phyloP scores from a whole-genome alignment of 2,888 invertebrate species.

The Sminthurinus aureus region DNA sequence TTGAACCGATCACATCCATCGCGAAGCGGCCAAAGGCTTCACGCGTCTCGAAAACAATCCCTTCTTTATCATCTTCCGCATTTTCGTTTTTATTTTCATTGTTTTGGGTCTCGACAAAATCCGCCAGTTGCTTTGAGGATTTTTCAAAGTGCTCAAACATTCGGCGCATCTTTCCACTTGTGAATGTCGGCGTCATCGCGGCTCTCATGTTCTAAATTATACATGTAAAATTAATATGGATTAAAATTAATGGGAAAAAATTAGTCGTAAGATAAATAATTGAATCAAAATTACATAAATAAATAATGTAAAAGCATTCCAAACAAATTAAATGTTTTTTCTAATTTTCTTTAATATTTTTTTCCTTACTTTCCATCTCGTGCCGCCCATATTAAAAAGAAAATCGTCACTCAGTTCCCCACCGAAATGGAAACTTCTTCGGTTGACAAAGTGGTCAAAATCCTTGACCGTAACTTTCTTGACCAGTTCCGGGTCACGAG shows the following conservation, averaged over 20 bases:
- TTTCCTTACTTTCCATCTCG: background rate
- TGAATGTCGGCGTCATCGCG: constrained; percentile 53
- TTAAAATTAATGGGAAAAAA: no score
- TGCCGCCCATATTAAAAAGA: constrained; percentile 45
- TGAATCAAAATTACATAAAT: no score
- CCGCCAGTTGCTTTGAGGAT: constrained; percentile 35
- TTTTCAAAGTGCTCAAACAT: constrained; percentile 53
- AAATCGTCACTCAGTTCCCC: constrained; percentile 42
- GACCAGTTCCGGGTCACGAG: constrained; percentile 52
- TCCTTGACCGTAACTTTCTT: constrained; percentile 55
- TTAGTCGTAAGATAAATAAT: no score
- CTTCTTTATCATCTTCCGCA: background rate
- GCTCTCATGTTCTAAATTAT: background rate
- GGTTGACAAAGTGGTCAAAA: constrained; percentile 50
- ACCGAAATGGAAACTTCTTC: constrained; percentile 32
- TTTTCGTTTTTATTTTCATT: no score
- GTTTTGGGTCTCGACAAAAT: background rate
- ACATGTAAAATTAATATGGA: no score
- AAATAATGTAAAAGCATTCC: background rate
- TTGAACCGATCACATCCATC: constrained; percentile 62
- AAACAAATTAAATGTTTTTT: no score
- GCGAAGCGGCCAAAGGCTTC: constrained; percentile 56
- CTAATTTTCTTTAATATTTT: no score
- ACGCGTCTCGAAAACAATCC: constrained; percentile 38
- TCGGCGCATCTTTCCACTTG: constrained; percentile 40